Percentiles rank a stretch among this genome's conserved stretches.
These are phyloP conservation scores for Amblyraja radiata DNA, from an alignment of 2,797 vertebrate species.

Conservation along the genomic window DNA sequence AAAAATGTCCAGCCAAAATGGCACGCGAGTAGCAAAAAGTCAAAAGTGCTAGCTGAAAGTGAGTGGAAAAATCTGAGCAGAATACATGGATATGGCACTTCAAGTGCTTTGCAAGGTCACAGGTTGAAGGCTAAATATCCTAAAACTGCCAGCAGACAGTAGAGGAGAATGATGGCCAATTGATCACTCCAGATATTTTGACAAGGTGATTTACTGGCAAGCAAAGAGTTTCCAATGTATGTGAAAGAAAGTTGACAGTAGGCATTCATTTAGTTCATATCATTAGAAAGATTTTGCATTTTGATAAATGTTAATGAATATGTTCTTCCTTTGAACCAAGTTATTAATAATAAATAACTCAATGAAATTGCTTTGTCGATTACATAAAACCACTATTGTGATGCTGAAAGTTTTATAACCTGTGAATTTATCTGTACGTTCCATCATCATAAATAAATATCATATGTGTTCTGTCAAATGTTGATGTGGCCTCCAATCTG, in stretches of 20 bases:
- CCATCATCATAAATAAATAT: neutral
- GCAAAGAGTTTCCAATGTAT: neutral
- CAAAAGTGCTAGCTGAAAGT: neutral
- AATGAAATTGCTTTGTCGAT: neutral
- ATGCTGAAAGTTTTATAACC: neutral
- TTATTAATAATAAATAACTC: neutral
- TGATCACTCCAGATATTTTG: neutral
- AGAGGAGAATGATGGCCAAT: neutral
- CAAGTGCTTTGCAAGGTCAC: neutral
- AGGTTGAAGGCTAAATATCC: neutral
- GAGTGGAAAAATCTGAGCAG: neutral
- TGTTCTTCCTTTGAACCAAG: neutral
- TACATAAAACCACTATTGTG: neutral
- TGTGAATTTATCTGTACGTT: slow-evolving; percentile 14
- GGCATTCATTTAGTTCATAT: slow-evolving; percentile 1
- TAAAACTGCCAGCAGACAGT: neutral
- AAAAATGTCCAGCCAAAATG: neutral
- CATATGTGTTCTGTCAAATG: neutral
- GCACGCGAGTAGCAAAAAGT: neutral
- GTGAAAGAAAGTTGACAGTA: neutral
- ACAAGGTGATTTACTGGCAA: neutral
- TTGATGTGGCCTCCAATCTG: neutral
- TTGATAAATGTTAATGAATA: neutral
- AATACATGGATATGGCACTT: neutral
- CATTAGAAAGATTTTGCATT: neutral